Base-by-base conservation (phyloP, 1,140 invertebrate genomes). In the Forficula auricularia region DNA sequence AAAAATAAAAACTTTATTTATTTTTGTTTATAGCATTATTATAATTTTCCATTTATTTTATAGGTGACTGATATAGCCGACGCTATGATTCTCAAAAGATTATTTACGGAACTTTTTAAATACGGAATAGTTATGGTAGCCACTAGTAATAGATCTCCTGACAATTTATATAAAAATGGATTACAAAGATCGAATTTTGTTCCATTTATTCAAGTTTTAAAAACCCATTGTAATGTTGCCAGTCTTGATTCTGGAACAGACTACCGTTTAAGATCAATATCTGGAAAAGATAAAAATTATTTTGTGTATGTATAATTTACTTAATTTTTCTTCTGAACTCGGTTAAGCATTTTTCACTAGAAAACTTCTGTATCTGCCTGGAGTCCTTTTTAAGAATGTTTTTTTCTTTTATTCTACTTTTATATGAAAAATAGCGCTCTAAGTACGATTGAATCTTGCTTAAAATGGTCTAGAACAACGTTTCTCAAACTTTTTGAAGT, bases 81-180 rank as follows among this genome's bases (percentile, higher is more conserved):
- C 73, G 95, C 96, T 15, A 98, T 99, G 92, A 90, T 99, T 59
- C 64, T 82, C 38, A 98, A 96, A 64, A 68, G 89, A 45, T 67
- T 99, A 15, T 99, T 99, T 57, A 92, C 85, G 0, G 79, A 89
- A 55, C 66, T 99, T 0, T 98, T 98, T 66, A 70, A 83, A 39
- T 75, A 77, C 54, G 94, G 94, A 34, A 79, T 92, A 52, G 76
- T 98, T 37, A 75, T 98, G 16, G 71, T 98, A 44, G 91, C 91
- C 19, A 99, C 95, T 2, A 96, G 90, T 52, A 99, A 98, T 62
- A 71, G 94, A 57, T 71, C 79, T 43, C 95, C 95, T 10, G 88
- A 96, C 63, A 90, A 99, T 73, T 67, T 99, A 27, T 99, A 99
- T 58, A 98, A 98, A 63, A 96, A 95, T 72, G 96, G 96, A 16